Base-by-base conservation (phyloP, 1,140 invertebrate genomes). In the Heliconius eleuchia region DNA sequence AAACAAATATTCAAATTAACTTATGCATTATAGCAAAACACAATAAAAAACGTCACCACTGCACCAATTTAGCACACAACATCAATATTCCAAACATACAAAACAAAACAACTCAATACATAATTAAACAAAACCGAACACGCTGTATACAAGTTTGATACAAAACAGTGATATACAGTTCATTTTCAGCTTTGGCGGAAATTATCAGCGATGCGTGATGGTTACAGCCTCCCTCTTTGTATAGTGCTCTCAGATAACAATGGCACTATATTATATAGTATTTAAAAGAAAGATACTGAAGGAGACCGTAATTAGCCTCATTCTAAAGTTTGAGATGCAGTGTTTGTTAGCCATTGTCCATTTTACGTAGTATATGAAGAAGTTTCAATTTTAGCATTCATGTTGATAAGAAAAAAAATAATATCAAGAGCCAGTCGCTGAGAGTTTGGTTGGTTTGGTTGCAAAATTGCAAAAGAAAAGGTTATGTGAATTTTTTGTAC, bases 131-230 rank as follows among this genome's bases (percentile, higher is more conserved):
- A 52, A 50, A 27, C 79, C 18, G 46, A 55, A 82, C 88, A 90
- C 0, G 82, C 86, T 90, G 82, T 88, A 83, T 55, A 82, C n/a
- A 50, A 76, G 75, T 34, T 75, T 79, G 79, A 77, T 85, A 84
- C 79, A 83, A 77, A 84, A 85, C 83, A 82, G 88, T 88, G 86
- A 88, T 89, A 88, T 82, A 83, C 88, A 85, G 83, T 83, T 86
- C 86, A 88, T 88, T 88, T 85, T 85, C 84, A 85, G 86, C 83
- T 81, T 84, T 81, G 82, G 79, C 82, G 80, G 74, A 83, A 86
- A 88, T 88, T 85, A 88, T 84, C 87, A 88, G 85, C 86, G 88
- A 90, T 85, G 88, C 87, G 87, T 88, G 87, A 86, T 84, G 85
- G 78, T 79, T 77, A 74, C 80, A 76, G 78, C 74, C 80, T 81